Evolutionary conservation across 2,888 invertebrate species (phyloP).

Genomic region (Mechanitis messenoides): DNA sequence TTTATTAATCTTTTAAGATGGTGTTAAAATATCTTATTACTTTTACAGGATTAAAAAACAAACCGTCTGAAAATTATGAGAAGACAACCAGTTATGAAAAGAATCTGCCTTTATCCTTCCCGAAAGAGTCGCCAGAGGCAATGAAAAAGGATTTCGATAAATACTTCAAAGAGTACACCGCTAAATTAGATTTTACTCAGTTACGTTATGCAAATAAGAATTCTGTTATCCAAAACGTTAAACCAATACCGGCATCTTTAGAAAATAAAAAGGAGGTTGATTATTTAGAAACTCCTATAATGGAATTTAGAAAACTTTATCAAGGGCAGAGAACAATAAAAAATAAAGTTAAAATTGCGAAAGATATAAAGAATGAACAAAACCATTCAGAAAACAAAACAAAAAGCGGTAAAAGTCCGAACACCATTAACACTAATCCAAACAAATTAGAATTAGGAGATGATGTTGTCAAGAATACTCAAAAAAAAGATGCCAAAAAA

Average conservation of each 20-base stretch:
- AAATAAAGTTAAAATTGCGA: background rate
- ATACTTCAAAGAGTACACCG: slow-evolving; percentile 49
- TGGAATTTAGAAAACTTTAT: slow-evolving; percentile 60
- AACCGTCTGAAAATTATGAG: slow-evolving; percentile 28
- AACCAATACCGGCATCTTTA: slow-evolving; percentile 40
- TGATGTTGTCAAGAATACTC: too few relatives aligned
- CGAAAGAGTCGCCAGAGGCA: slow-evolving; percentile 20
- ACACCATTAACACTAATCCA: background rate
- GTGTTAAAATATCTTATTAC: too few relatives aligned
- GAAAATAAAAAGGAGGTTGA: slow-evolving; percentile 30
- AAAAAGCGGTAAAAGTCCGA: background rate
- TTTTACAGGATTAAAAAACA: slow-evolving; percentile 33
- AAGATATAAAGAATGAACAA: slow-evolving; percentile 2
- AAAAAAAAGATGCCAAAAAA: too few relatives aligned
- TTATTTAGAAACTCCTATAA: slow-evolving; percentile 55
- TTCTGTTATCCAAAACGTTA: slow-evolving; percentile 29
- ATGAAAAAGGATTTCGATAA: slow-evolving; percentile 44
- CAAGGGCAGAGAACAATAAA: slow-evolving; percentile 32
- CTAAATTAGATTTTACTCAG: slow-evolving; percentile 37
- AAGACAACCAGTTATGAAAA: too few relatives aligned
- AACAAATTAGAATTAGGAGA: slow-evolving; percentile 3
- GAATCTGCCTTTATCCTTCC: background rate
- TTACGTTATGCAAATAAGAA: slow-evolving; percentile 41
- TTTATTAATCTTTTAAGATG: too few relatives aligned
- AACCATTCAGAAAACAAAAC: slow-evolving; percentile 25